A percentile compares a stretch with the other conserved stretches of the same genome.
Conservation (phyloP, 2,888 invertebrate genomes). For the Drosophila anomelani region DNA sequence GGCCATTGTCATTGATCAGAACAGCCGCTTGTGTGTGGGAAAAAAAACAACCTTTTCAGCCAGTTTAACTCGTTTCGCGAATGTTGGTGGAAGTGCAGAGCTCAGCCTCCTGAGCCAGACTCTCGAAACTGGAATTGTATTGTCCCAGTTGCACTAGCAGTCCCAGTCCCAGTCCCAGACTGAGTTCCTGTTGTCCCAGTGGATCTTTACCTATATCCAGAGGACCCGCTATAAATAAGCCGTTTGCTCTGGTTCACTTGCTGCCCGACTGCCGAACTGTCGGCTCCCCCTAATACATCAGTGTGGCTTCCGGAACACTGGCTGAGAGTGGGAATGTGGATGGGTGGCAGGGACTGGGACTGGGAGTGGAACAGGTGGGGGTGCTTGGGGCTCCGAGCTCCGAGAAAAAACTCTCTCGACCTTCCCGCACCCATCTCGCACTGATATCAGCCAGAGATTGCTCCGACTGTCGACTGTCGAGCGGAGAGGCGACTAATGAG, state of each 20-base stretch:
- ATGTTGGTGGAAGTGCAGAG: conserved; percentile 13
- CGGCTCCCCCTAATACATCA: conserved; percentile 25
- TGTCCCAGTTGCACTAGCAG: conserved; percentile 6
- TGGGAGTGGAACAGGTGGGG: conserved; percentile 5
- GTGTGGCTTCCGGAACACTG: conserved; percentile 12
- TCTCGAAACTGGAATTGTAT: conserved; percentile 36
- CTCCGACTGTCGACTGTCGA: conserved; percentile 30
- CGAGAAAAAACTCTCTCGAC: conserved; percentile 32
- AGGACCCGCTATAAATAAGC: conserved; percentile 32
- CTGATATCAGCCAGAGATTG: conserved; percentile 47
- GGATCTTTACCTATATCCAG: conserved; percentile 8
- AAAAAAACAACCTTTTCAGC: conserved; percentile 52
- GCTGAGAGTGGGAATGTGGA: neutral
- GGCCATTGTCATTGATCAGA: conserved; percentile 39
- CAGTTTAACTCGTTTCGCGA: conserved; percentile 61
- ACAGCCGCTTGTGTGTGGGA: conserved; percentile 1
- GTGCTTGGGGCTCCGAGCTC: neutral
- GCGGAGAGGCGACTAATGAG: conserved; percentile 63
- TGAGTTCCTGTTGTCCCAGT: neutral
- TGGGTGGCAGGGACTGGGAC: neutral
- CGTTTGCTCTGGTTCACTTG: conserved; percentile 40
- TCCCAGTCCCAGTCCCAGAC: conserved; percentile 2
- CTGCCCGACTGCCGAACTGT: conserved; percentile 23
- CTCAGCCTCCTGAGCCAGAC: conserved; percentile 30
- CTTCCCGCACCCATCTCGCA: conserved; percentile 32